phyloP scores from a whole-genome alignment of 1,140 invertebrate genomes.

The Drosophila azteca region DNA sequence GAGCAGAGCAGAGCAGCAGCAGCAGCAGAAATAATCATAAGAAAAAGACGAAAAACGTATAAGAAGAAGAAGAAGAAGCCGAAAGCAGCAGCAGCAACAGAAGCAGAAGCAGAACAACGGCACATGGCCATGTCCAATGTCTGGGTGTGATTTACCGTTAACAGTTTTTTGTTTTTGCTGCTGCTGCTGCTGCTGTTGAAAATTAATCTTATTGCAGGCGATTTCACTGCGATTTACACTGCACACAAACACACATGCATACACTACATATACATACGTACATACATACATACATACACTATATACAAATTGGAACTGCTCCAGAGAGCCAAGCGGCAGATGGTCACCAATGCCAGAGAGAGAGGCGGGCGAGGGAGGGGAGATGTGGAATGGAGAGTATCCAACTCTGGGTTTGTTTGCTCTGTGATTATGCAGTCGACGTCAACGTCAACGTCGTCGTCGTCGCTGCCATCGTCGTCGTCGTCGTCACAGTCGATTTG shows the following conservation, averaged over 20 bases:
- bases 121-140: constrained; percentile 40
- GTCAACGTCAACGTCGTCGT: constrained; percentile 21
- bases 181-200: constrained; percentile 35
- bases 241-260: constrained; percentile 18
- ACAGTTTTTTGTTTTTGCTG: constrained; percentile 48
- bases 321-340: constrained; percentile 61
- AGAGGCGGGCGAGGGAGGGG: not conserved
- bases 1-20: constrained; percentile 16
- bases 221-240: constrained; percentile 74
- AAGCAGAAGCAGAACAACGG: constrained; percentile 23
- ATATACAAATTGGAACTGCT: constrained; percentile 70
- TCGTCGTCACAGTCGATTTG: constrained; percentile 77
- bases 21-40: constrained; percentile 33
- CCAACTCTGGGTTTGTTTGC: constrained; percentile 24
- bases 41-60: constrained; percentile 24
- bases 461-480: constrained; percentile 29
- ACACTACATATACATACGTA: constrained; percentile 15
- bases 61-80: constrained; percentile 25
- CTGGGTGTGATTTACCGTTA: constrained; percentile 74
- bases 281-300: constrained; percentile 23
- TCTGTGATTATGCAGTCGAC: constrained; percentile 73
- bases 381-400: constrained; percentile 19
- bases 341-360: constrained; percentile 41
- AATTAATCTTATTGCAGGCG: constrained; percentile 72
- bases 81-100: constrained; percentile 17